Base-by-base conservation (phyloP, 2,888 invertebrate species). In the Cylloceria caligata region DNA sequence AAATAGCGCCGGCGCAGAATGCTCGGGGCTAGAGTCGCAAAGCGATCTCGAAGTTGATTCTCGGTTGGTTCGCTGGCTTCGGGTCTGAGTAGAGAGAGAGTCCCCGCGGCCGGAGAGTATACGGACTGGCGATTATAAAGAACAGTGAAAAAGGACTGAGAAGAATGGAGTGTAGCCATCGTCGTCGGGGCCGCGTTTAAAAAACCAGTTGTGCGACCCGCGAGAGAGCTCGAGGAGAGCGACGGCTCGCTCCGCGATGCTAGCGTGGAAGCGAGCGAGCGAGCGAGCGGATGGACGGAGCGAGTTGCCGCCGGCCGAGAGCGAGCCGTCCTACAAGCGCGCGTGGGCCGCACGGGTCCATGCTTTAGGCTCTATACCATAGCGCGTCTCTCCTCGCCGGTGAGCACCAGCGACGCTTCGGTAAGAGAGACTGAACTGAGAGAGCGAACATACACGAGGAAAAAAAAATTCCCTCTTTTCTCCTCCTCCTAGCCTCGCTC, bases 151-250 rank as follows among this genome's bases (percentile, higher is more conserved):
- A 91, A 88, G 84, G 83, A 84, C 83, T 30, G 83, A 85, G 81
- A 85, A 85, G 85, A 79, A 87, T 84, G 86, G 85, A 86, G 85
- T 83, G 85, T 85, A 87, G 85, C 84, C 81, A 85, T 84, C 83
- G 85, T 86, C 83, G 85, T 83, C 82, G 85, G 81, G 78, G 83
- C 85, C 81, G 83, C 84, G 91, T 91, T 91, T 91, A 88, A 92
- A 92, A 90, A 92, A 92, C 92, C 92, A 92, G 92, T 92, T 92
- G 92, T 91, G 90, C 91, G 90, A 91, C 90, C 88, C 88, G 88
- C 89, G 88, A 90, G 82, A 74, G 64, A 74, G 81, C 69, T 60
- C 72, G 80, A 80, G 57, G 75, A 75, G 69, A 79, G 64, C 67
- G 34, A 68, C 47, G 57, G 80, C 21, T 68, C 62, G 76, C 73